phyloP scores from a whole-genome alignment of 2,113 vertebrate species.

The Channa maculata region DNA sequence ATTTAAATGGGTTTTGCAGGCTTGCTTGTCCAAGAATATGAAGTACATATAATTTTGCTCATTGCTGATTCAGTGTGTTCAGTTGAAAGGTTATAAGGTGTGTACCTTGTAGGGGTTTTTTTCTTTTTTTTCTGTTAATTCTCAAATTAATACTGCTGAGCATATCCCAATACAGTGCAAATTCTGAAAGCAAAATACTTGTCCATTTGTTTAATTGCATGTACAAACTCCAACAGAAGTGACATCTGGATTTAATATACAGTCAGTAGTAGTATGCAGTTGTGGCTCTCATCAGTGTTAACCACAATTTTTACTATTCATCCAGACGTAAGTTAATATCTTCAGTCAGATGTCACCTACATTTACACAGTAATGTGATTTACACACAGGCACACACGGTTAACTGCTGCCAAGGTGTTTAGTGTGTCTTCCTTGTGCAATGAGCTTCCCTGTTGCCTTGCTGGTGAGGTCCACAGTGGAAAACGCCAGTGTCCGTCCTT shows the following conservation, averaged over 20 bases:
- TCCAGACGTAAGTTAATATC: not conserved
- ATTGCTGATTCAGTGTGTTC: slow-evolving; percentile 77
- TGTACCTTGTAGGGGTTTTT: slow-evolving; percentile 61
- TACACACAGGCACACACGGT: slow-evolving; percentile 31
- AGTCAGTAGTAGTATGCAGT: not conserved
- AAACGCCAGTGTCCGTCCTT: slow-evolving; percentile 91
- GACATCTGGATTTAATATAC: too few relatives aligned
- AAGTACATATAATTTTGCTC: slow-evolving; percentile 71
- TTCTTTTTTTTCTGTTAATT: slow-evolving; percentile 71
- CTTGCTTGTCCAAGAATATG: slow-evolving; percentile 82
- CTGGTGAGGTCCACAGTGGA: slow-evolving; percentile 92
- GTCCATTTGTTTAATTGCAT: slow-evolving; percentile 74
- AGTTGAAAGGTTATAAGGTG: slow-evolving; percentile 63
- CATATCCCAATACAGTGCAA: slow-evolving; percentile 82
- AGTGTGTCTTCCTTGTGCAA: slow-evolving; percentile 96
- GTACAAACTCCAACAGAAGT: slow-evolving; percentile 27
- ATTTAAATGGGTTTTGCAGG: slow-evolving; percentile 87
- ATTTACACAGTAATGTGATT: not conserved
- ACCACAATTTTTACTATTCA: slow-evolving; percentile 21
- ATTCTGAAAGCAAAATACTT: slow-evolving; percentile 69
- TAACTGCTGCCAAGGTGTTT: slow-evolving; percentile 88
- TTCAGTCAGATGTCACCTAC: not conserved
- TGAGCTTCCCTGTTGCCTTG: slow-evolving; percentile 91
- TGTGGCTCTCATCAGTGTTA: not conserved
- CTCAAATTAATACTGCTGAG: slow-evolving; percentile 80